Conservation (phyloP, 1,140 invertebrate genomes). For the Penaeus japonicus region DNA sequence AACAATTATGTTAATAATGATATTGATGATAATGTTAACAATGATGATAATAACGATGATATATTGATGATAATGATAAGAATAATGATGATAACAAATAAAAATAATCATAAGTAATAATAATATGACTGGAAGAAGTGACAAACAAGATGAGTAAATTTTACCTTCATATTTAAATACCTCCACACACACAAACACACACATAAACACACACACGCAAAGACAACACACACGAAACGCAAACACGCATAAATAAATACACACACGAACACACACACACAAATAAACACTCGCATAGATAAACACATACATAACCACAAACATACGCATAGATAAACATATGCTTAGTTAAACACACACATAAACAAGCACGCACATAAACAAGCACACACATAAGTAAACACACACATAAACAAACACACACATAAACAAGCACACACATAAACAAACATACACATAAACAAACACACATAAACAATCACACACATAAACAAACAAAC, state of each 20-base stretch:
- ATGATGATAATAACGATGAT: no score
- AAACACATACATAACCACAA: not conserved
- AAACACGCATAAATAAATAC: no score
- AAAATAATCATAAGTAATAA: not conserved
- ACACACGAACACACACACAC: no score
- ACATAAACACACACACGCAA: no score
- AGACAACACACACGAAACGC: not conserved
- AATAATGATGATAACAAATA: not conserved
- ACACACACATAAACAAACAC: not conserved
- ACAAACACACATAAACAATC: no score
- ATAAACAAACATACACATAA: not conserved
- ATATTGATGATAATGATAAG: no score
- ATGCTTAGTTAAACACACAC: not conserved
- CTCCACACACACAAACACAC: no score
- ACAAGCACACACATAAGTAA: no score
- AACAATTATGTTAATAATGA: not conserved
- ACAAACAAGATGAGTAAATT: not conserved
- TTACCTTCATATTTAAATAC: no score
- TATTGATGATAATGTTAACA: no score
- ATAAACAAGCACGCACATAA: not conserved
- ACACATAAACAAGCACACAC: not conserved
- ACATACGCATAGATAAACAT: not conserved
- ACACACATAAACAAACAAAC: no score
- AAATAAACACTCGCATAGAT: not conserved
- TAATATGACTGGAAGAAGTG: not conserved